phyloP scores from a whole-genome alignment of 1,140 invertebrate genomes.

The Dufourea novaeangliae region DNA sequence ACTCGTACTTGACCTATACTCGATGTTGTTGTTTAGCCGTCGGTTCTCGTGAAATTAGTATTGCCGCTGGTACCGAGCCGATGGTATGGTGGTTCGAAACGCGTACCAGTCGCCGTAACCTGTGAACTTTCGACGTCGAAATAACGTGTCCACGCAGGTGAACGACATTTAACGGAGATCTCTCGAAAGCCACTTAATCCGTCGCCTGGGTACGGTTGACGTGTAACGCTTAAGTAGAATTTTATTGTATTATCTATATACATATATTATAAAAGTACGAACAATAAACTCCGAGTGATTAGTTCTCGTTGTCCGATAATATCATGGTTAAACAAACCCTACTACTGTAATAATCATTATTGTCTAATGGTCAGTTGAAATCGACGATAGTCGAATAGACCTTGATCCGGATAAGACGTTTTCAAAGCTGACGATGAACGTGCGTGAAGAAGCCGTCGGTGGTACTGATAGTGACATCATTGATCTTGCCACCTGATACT shows the following conservation, averaged over 20 bases:
- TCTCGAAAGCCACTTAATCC: not conserved
- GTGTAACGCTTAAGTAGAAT: not conserved
- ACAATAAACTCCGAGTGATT: not conserved
- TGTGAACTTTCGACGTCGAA: not conserved
- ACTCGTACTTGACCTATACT: conserved; percentile 4
- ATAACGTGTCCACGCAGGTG: too few species aligned
- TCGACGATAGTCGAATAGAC: not conserved
- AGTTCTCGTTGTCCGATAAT: not conserved
- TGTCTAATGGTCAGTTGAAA: not conserved
- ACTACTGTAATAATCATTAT: not conserved
- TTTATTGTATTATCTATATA: not conserved
- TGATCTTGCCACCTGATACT: not conserved
- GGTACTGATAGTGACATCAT: not conserved
- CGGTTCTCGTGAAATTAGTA: not conserved
- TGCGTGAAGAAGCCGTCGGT: not conserved
- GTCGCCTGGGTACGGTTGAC: not conserved
- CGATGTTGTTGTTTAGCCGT: not conserved
- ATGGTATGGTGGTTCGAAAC: not conserved
- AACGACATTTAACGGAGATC: not conserved
- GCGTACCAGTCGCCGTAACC: not conserved
- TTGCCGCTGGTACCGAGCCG: too few species aligned
- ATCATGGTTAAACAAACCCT: not conserved
- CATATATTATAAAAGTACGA: not conserved
- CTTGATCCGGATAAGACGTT: not conserved
- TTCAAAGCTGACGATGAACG: not conserved